Conservation (phyloP, 2,113 vertebrate genomes). For the Sebastes schlegelii region DNA sequence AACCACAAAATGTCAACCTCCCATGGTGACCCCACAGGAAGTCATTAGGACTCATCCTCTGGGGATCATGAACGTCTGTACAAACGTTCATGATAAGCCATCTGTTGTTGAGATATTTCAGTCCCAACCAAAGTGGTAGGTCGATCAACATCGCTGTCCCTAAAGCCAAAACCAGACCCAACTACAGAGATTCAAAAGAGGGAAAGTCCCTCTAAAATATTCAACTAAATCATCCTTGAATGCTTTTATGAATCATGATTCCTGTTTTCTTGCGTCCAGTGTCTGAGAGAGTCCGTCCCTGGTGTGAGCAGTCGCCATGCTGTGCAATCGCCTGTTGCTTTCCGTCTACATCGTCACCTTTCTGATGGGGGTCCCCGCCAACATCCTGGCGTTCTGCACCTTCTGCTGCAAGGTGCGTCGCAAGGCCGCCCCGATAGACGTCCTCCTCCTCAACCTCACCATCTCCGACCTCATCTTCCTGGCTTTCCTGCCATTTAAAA, state of each 20-base stretch:
- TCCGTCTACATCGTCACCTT: slow-evolving; percentile 87
- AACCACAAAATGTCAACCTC: too few relatives aligned
- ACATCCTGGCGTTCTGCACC: slow-evolving; percentile 86
- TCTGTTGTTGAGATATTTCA: not conserved
- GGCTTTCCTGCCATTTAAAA: slow-evolving; percentile 88
- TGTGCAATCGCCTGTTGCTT: slow-evolving; percentile 64
- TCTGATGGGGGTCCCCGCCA: slow-evolving; percentile 87
- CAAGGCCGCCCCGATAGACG: slow-evolving; percentile 82
- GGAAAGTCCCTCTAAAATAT: not conserved
- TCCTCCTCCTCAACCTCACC: slow-evolving; percentile 91
- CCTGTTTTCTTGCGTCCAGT: slow-evolving; percentile 4
- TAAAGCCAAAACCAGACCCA: not conserved
- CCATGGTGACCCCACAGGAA: too few relatives aligned
- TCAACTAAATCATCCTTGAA: not conserved
- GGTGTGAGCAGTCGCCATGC: slow-evolving; percentile 46
- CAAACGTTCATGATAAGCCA: not conserved
- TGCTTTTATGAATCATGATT: not conserved
- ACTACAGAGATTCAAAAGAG: not conserved
- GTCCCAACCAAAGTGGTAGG: not conserved
- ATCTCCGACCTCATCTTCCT: slow-evolving; percentile 90
- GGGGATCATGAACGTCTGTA: too few relatives aligned
- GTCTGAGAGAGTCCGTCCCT: slow-evolving; percentile 17
- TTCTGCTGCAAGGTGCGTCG: slow-evolving; percentile 82
- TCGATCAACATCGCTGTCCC: too few relatives aligned
- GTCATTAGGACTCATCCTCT: too few relatives aligned